Conservation (phyloP, 2,113 vertebrate genomes). For the Hoplias malabaricus region DNA sequence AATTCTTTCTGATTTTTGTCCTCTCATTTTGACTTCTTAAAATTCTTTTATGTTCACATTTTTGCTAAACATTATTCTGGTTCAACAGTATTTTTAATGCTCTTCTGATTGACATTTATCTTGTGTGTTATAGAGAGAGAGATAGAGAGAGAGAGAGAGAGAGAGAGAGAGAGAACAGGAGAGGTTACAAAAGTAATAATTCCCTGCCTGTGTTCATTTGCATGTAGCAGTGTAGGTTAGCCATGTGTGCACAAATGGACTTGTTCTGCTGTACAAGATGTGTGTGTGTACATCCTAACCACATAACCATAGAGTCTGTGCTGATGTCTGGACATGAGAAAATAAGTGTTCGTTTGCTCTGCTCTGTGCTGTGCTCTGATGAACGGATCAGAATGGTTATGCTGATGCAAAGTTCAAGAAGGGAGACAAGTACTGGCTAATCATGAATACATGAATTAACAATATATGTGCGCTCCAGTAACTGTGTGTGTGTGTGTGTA, state of each 20-base stretch:
- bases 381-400: slow-evolving; percentile 58
- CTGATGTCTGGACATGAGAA: slow-evolving; percentile 19
- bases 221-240: too few relatives aligned
- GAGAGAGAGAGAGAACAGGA: neutral
- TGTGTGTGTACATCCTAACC: too few relatives aligned
- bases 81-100: too few relatives aligned
- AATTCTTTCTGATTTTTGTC: neutral
- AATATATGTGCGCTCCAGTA: slow-evolving; percentile 44
- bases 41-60: neutral
- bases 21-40: neutral
- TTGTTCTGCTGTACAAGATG: too few relatives aligned
- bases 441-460: slow-evolving; percentile 70
- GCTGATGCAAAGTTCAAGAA: slow-evolving; percentile 67
- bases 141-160: too few relatives aligned
- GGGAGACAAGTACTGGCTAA: slow-evolving; percentile 15
- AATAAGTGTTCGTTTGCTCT: slow-evolving; percentile 50
- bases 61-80: too few relatives aligned
- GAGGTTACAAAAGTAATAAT: too few relatives aligned
- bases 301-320: too few relatives aligned
- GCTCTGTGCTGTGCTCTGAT: slow-evolving; percentile 65
- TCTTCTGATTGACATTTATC: too few relatives aligned
- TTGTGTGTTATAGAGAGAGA: too few relatives aligned
- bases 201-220: too few relatives aligned
- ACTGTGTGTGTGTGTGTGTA: slow-evolving; percentile 16
- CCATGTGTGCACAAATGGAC: too few relatives aligned